A percentile compares a stretch with the other conserved stretches of the same genome.
Evolutionary conservation across 2,888 invertebrate species (phyloP).

Genomic region (Bembecia ichneumoniformis): DNA sequence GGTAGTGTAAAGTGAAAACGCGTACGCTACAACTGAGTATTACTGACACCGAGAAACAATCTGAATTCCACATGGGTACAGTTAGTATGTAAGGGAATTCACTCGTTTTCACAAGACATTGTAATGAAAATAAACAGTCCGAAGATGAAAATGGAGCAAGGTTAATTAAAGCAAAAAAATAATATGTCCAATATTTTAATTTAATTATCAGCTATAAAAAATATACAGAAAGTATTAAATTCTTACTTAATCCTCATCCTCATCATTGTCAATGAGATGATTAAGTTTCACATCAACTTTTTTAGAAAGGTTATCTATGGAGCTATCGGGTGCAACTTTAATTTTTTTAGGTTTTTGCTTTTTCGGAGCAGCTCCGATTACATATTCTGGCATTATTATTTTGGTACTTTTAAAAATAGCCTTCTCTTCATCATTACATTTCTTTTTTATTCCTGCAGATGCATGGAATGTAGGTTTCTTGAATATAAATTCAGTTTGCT

Average conservation of each 20-base stretch:
- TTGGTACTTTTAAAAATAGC: conserved; percentile 77
- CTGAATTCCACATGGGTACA: no score
- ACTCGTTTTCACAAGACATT: no score
- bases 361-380: conserved; percentile 77
- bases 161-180: no score
- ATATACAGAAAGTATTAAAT: not conserved
- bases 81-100: no score
- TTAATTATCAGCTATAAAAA: not conserved
- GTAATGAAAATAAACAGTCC: no score
- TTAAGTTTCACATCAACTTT: conserved; percentile 44
- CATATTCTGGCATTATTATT: conserved; percentile 86
- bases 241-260: conserved; percentile 12
- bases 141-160: no score
- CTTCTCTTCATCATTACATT: conserved; percentile 25
- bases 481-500: conserved; percentile 35
- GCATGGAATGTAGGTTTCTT: conserved; percentile 55
- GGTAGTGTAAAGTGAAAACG: no score
- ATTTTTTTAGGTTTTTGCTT: conserved; percentile 52
- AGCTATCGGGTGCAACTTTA: not conserved
- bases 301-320: not conserved
- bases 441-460: conserved; percentile 42
- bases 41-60: no score
- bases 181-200: no score
- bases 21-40: no score
- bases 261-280: conserved; percentile 59